phyloP scores from a whole-genome alignment of 2,113 vertebrate genomes.

The Pedetes capensis region DNA sequence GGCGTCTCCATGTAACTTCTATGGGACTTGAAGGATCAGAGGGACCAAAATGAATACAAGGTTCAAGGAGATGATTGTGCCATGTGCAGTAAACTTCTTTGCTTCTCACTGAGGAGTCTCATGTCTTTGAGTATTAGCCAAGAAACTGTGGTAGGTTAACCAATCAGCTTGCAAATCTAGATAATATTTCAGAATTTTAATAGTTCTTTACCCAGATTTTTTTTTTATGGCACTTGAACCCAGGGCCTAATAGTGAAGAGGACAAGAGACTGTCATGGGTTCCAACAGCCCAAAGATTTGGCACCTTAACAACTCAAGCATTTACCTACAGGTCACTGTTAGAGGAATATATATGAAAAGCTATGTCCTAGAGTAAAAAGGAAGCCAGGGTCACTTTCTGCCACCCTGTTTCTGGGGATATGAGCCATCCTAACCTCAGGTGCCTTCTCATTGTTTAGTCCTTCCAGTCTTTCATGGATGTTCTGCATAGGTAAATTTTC shows the following conservation, averaged over 20 bases:
- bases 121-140: neutral
- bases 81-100: neutral
- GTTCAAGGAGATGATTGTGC: neutral
- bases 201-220: neutral
- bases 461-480: neutral
- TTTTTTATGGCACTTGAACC: no score
- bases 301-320: neutral
- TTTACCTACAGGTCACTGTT: neutral
- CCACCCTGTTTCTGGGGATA: neutral
- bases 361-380: neutral
- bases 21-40: neutral
- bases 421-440: neutral
- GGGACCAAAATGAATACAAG: neutral
- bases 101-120: neutral
- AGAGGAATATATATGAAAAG: neutral
- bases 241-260: neutral
- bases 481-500: neutral
- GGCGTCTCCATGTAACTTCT: neutral
- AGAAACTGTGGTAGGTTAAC: neutral
- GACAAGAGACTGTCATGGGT: neutral
- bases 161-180: neutral
- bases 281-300: neutral
- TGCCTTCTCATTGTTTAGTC: neutral
- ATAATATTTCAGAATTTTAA: neutral
- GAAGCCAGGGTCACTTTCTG: neutral